phyloP scores from a whole-genome alignment of 1,140 invertebrate species.

The Tetragonula clypearis region DNA sequence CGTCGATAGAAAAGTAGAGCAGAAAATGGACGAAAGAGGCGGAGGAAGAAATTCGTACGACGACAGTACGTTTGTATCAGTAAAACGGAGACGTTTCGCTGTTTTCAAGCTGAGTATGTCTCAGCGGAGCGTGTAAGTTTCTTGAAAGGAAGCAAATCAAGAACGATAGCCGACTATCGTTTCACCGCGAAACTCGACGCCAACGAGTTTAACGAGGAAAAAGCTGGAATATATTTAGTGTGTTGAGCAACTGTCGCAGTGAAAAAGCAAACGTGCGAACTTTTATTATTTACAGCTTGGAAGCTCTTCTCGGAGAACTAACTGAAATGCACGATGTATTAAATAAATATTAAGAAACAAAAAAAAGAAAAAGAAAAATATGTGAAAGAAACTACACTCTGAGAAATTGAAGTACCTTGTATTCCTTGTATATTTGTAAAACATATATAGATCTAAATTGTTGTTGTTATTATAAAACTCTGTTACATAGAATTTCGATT shows the following conservation, averaged over 20 bases:
- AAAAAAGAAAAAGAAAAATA: accelerated
- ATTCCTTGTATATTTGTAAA: background rate
- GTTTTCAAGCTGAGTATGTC: background rate
- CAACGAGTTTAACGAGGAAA: background rate
- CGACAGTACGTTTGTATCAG: background rate
- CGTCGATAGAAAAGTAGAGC: background rate
- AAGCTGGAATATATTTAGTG: background rate
- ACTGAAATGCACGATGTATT: background rate
- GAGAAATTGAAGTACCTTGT: background rate
- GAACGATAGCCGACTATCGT: conserved; percentile 20
- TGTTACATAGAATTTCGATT: background rate
- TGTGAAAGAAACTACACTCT: background rate
- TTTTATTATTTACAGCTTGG: too few species aligned
- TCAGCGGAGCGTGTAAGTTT: conserved; percentile 14
- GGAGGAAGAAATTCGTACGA: background rate
- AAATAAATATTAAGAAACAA: background rate
- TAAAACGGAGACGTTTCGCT: background rate
- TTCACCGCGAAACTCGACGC: conserved; percentile 45
- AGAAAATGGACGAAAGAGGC: background rate
- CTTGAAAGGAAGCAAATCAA: conserved; percentile 26
- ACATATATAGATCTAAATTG: background rate
- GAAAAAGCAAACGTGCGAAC: background rate
- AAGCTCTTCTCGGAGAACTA: background rate
- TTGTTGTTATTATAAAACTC: background rate
- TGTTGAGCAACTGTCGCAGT: background rate